These are phyloP conservation scores for Trissonchulus latispiculum DNA, from an alignment of 2,888 invertebrate species.

Conservation along the genomic window DNA sequence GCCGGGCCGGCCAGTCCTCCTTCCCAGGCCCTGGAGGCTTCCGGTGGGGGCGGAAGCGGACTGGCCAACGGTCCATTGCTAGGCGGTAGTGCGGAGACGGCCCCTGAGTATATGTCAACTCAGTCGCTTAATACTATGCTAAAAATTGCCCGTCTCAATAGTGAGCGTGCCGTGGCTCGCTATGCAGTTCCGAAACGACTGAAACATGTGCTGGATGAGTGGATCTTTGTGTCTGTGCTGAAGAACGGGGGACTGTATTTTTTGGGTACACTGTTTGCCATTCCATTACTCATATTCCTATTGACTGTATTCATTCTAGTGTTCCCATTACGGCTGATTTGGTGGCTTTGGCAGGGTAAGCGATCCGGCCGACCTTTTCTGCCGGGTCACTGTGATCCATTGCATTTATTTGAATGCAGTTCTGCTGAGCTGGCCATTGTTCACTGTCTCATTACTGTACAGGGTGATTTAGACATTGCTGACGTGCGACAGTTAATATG, in stretches of 20 bases:
- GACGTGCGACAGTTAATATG: constrained; percentile 11
- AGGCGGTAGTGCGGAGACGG: not conserved
- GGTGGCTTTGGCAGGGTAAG: not conserved
- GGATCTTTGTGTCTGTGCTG: constrained; percentile 1
- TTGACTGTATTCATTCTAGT: not conserved
- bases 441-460: constrained; percentile 7
- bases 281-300: not conserved
- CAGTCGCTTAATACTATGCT: too few relatives aligned
- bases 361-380: not conserved
- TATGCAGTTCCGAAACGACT: constrained; percentile 6
- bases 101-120: not conserved
- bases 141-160: too few relatives aligned
- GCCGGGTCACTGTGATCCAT: not conserved
- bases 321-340: not conserved
- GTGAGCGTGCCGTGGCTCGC: not conserved
- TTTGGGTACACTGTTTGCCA: constrained; percentile 1
- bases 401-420: not conserved
- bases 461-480: constrained; percentile 4
- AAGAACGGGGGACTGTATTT: not conserved
- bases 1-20: too few relatives aligned
- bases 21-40: not conserved
- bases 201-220: constrained; percentile 12
- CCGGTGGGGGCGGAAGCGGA: not conserved
- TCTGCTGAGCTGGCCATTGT: not conserved
- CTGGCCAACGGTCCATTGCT: not conserved